Base-by-base conservation (phyloP, 2,113 vertebrate genomes). In the Syrmaticus mikado region DNA sequence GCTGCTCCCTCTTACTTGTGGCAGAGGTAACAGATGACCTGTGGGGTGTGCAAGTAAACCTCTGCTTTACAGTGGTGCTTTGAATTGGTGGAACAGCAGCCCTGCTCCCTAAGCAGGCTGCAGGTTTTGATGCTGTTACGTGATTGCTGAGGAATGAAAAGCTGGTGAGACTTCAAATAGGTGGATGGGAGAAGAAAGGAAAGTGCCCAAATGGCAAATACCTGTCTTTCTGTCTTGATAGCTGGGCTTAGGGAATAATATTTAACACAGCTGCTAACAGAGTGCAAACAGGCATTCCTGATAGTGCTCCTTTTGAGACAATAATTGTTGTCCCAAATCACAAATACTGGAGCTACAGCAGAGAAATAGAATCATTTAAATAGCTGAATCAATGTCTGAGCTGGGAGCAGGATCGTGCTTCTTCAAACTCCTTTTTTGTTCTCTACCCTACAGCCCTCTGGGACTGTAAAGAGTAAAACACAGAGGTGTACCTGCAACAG, bases 151-250 rank as follows among this genome's bases (percentile, higher is more conserved):
- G 85, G 75, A 87, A 96, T 65, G 55, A 87, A 57, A 68, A 93
- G 72, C 72, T 85, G 57, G 64, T 86, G 46, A 89, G 71, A 74
- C 48, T 91, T 92, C 79, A 87, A 55, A 83, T 8, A 93, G 65
- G 72, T 87, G 87, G 94, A 83, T 4, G 34, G 67, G 30, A 91
- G 65, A 89, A 92, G 58, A 79, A 88, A 81, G 40, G 20, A 52
- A 87, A 85, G 65, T 70, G 66, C 89, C 77, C 73, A 93, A 95
- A 94, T 90, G 45, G 84, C 89, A 90, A 94, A 81, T 86, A 88
- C 71, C 73, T 88, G 85, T 71, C 73, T 93, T 93, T 48, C 38
- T 43, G 5, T 58, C 76, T 60, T 71, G 72, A 43, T 83, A 92
- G 75, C 50, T 93, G 50, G 45, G 61, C 64, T 87, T 82, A 36